Conservation (phyloP, 2,113 vertebrate genomes). For the Eublepharis macularius region DNA sequence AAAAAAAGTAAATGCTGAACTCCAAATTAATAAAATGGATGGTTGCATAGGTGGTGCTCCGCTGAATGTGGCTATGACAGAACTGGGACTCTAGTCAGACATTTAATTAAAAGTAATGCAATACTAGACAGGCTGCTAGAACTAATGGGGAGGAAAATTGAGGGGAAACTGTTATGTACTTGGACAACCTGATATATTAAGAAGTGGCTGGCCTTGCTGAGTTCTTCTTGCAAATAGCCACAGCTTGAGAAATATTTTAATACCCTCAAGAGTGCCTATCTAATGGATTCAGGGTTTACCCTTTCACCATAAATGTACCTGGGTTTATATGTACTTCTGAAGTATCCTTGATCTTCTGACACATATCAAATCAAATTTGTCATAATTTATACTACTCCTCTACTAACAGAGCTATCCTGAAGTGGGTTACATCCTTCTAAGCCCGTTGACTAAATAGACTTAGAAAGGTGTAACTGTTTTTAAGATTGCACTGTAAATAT, state of each 20-base stretch:
- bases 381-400: not conserved
- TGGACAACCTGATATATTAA: constrained; percentile 17
- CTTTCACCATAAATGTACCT: not conserved
- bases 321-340: not conserved
- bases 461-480: too few relatives aligned
- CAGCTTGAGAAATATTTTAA: not conserved
- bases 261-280: not conserved
- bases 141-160: constrained; percentile 9
- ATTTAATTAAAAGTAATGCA: constrained; percentile 29
- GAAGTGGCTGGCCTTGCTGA: not conserved
- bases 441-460: too few relatives aligned
- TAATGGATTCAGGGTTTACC: not conserved
- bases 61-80: not conserved
- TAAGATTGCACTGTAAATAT: too few relatives aligned
- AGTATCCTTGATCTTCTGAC: not conserved
- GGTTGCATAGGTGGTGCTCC: constrained; percentile 3
- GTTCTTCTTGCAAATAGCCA: not conserved
- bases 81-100: constrained; percentile 15
- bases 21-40: constrained; percentile 24
- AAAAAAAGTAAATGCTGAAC: not conserved
- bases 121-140: constrained; percentile 17
- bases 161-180: not conserved
- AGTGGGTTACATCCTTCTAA: too few relatives aligned
- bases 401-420: too few relatives aligned
- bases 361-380: not conserved